A percentile compares a stretch with the other conserved stretches of the same genome.
Conservation (phyloP, 2,797 vertebrate genomes). For the Tolypeutes matacus region DNA sequence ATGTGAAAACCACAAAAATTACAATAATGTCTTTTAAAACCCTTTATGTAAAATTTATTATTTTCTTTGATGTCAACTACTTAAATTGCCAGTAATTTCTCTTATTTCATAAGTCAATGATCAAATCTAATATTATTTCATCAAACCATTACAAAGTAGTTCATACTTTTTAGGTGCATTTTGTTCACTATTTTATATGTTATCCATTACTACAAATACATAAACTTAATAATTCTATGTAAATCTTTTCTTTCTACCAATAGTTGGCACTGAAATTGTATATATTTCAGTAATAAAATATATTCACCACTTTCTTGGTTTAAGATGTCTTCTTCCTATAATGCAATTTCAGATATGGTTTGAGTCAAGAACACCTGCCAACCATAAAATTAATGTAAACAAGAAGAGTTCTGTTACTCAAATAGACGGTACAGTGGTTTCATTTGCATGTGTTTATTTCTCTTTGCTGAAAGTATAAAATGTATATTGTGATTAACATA, state of each 20-base stretch:
- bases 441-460: background rate
- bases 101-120: background rate
- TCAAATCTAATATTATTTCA: background rate
- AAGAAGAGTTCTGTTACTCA: background rate
- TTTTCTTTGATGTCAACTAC: background rate
- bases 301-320: background rate
- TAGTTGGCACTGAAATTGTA: constrained; percentile 77
- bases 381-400: constrained; percentile 41
- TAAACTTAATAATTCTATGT: constrained; percentile 28
- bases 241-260: constrained; percentile 59
- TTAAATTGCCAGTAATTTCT: background rate
- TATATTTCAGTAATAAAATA: constrained; percentile 54
- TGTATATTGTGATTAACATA: constrained; percentile 3
- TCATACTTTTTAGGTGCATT: background rate
- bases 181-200: background rate
- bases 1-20: background rate
- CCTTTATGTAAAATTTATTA: background rate
- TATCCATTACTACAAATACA: background rate
- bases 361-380: constrained; percentile 32
- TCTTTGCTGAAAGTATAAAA: constrained; percentile 12
- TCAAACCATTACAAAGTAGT: background rate
- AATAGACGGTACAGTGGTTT: constrained; percentile 40
- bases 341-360: constrained; percentile 10
- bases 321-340: constrained; percentile 6
- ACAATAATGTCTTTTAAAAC: background rate